These are phyloP conservation scores for Poeciliopsis retropinna DNA, from an alignment of 2,113 vertebrate genomes.

Conservation along the genomic window DNA sequence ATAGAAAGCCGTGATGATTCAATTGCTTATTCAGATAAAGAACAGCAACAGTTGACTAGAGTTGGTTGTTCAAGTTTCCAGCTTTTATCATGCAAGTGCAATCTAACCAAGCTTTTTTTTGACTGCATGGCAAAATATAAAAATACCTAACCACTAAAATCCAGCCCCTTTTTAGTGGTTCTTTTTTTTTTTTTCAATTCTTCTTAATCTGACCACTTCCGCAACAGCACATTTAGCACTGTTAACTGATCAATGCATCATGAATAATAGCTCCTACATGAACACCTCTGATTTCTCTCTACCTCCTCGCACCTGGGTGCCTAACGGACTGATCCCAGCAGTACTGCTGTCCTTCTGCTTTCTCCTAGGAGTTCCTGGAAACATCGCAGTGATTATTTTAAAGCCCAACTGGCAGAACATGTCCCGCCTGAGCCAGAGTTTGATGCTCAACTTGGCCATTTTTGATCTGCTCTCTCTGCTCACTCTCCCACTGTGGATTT, in stretches of 20 bases:
- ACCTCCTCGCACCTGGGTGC: not conserved
- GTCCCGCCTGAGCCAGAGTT: conserved; percentile 6
- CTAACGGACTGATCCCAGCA: not conserved
- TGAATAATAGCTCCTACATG: conserved; percentile 6
- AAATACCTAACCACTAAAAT: not conserved
- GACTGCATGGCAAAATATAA: not conserved
- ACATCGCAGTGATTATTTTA: conserved; percentile 17
- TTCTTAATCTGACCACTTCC: not conserved
- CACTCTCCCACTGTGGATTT: conserved; percentile 31
- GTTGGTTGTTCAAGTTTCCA: not conserved
- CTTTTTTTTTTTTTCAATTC: not conserved
- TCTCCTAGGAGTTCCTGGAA: conserved; percentile 4
- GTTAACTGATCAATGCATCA: not conserved
- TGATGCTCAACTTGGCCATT: conserved; percentile 9
- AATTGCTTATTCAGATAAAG: too few species aligned
- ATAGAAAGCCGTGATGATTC: too few species aligned
- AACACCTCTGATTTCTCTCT: not conserved
- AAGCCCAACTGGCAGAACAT: conserved; percentile 1
- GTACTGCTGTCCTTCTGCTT: not conserved
- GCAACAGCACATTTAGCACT: not conserved
- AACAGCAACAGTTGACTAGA: not conserved
- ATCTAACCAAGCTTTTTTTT: not conserved
- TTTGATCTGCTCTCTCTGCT: conserved; percentile 34
- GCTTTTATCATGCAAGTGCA: not conserved
- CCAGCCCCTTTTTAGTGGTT: not conserved